phyloP scores from a whole-genome alignment of 2,113 vertebrate species.

The Pardalotus punctatus region DNA sequence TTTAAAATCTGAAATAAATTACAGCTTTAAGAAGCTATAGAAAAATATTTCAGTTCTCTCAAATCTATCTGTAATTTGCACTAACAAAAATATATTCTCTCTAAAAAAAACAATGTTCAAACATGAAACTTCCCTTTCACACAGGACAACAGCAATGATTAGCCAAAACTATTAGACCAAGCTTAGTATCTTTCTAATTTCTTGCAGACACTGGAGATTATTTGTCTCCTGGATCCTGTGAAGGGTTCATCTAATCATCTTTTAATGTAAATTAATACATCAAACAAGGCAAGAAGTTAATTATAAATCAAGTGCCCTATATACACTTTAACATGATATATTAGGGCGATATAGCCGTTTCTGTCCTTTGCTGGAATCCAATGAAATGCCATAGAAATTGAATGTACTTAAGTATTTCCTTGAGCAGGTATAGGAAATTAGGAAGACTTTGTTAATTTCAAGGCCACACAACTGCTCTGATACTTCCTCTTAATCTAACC shows the following conservation, averaged over 20 bases:
- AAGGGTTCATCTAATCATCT: conserved; percentile 15
- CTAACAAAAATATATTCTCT: not conserved
- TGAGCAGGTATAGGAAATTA: not conserved
- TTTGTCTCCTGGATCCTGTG: not conserved
- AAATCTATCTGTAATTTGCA: conserved; percentile 13
- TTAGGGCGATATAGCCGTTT: not conserved
- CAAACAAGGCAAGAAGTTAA: not conserved
- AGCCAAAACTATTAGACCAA: not conserved
- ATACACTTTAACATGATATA: not conserved
- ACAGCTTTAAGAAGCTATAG: conserved; percentile 43
- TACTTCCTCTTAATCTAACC: not conserved
- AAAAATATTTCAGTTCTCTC: conserved; percentile 46
- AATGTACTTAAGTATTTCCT: not conserved
- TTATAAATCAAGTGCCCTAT: not conserved
- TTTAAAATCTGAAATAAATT: conserved; percentile 69
- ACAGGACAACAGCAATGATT: conserved; percentile 28
- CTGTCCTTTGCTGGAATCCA: not conserved
- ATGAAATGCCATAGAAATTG: not conserved
- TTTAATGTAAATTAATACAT: not conserved
- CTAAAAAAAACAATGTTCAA: conserved; percentile 46
- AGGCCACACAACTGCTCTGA: not conserved
- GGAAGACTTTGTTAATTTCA: not conserved
- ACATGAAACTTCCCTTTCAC: conserved; percentile 39
- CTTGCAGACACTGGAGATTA: not conserved
- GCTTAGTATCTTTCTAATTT: conserved; percentile 32